Base-by-base conservation (phyloP, 2,797 vertebrate genomes). In the Notolepis coatsorum region DNA sequence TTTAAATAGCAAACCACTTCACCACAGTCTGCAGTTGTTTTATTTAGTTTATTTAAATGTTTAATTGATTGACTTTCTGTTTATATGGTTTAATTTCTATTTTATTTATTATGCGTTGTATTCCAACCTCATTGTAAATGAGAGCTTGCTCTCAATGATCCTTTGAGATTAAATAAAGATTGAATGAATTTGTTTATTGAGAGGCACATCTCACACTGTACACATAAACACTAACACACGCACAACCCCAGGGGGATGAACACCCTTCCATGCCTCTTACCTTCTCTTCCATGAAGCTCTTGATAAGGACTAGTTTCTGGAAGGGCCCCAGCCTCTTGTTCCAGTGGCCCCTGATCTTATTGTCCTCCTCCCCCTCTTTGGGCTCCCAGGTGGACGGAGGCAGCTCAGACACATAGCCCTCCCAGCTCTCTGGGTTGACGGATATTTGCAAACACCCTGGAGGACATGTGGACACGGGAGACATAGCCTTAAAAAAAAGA, bases 251-350 rank as follows among this genome's bases (percentile, higher is more conserved):
- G n/a, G n/a, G n/a, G n/a, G n/a, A n/a, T n/a, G n/a, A n/a, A n/a
- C n/a, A n/a, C 24, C 25, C 8, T 23, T 3, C 6, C 21, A 7
- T 54, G 2, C 1, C 13, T 3, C 53, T 37, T 84, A 95, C 93
- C 84, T 94, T 94, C 81, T 94, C 93, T 81, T 94, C 92, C 79
- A 89, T 82, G 79, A 94, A 90, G 64, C 86, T 90, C 70, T 95
- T 95, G 59, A 95, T 84, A 17, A 95, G 75, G 53, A 95, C 77
- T 12, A 95, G 80, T 60, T 96, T 96, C 67, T 95, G 93, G 80
- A 95, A 95, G 24, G 79, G 39, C 23, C 68, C 90, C 46, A 95
- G 59, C 42, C 77, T 85, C 24, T 81, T 65, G 38, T 86, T 68
- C 94, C 92, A 93, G 20, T 70, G 41, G 3, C 68, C 76, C 60